Evolutionary conservation across 2,888 invertebrate genomes (phyloP).

Genomic region (Gisinianus flammeolus): DNA sequence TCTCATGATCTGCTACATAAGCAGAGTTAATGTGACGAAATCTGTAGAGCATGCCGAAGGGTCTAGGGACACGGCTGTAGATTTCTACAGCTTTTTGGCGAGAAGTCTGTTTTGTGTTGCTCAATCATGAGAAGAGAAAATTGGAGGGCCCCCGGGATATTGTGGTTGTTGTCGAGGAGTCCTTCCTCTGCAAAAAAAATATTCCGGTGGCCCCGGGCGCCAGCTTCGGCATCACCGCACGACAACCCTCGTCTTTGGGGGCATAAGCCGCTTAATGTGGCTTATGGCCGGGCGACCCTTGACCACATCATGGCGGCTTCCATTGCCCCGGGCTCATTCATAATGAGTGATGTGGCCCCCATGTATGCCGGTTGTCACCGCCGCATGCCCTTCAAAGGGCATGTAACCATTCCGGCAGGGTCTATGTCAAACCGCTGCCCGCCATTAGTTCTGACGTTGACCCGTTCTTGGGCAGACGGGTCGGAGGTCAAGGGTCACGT

Average conservation of each 20-base stretch:
- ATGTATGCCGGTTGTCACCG: not conserved
- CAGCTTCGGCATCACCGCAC: not conserved
- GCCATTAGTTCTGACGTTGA: not conserved
- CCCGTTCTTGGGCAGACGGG: not conserved
- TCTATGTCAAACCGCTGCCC: not conserved
- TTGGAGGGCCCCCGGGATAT: not conserved
- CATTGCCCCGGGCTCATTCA: not conserved
- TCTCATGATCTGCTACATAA: not conserved
- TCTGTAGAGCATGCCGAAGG: not conserved
- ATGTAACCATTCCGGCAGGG: not conserved
- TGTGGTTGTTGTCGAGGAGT: not conserved
- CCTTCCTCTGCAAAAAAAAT: not conserved
- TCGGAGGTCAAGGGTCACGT: not conserved
- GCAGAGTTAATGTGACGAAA: not conserved
- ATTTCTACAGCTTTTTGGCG: not conserved
- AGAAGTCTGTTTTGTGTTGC: not conserved
- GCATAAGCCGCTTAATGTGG: not conserved
- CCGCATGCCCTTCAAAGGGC: not conserved
- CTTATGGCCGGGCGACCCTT: not conserved
- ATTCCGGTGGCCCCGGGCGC: not conserved
- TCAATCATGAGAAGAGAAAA: too few species aligned
- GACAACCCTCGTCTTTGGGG: not conserved
- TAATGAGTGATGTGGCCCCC: not conserved
- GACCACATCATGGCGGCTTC: not conserved
- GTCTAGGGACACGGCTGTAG: not conserved